Conservation (phyloP, 2,797 vertebrate genomes). For the Macropus fuliginosus region DNA sequence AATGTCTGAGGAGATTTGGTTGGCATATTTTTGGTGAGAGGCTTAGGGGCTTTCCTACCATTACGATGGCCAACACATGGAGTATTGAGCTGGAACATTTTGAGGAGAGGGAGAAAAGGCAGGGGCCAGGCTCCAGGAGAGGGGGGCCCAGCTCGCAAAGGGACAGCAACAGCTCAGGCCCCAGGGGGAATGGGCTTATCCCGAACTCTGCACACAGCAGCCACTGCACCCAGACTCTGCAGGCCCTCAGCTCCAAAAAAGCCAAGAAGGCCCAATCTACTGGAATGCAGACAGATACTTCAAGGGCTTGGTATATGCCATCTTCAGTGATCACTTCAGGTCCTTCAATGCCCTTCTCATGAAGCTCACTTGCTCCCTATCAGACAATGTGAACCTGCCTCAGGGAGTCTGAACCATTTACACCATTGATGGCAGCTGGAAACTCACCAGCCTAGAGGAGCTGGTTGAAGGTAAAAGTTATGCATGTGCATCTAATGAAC, state of each 20-base stretch:
- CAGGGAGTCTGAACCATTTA: constrained; percentile 96
- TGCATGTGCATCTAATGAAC: constrained; percentile 96
- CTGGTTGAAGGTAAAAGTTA: constrained; percentile 98
- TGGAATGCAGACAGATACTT: constrained; percentile 98
- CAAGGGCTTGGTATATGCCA: constrained; percentile 95
- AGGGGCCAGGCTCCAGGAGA: constrained; percentile 85
- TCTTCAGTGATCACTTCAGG: constrained; percentile 95
- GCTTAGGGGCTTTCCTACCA: not conserved
- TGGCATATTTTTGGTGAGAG: not conserved
- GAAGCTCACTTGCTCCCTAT: constrained; percentile 96
- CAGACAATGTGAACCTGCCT: constrained; percentile 96
- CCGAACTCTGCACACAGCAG: constrained; percentile 98
- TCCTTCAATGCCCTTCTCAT: constrained; percentile 95
- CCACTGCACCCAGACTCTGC: constrained; percentile 96
- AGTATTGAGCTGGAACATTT: constrained; percentile 97
- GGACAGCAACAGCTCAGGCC: constrained; percentile 85
- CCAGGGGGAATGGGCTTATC: constrained; percentile 90
- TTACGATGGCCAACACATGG: constrained; percentile 85
- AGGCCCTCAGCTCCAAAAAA: constrained; percentile 96
- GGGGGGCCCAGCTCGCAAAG: constrained; percentile 81
- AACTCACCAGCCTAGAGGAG: constrained; percentile 93
- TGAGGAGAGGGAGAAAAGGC: constrained; percentile 93
- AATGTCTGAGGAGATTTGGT: not conserved
- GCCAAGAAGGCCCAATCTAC: constrained; percentile 96
- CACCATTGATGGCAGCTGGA: constrained; percentile 92